phyloP scores from a whole-genome alignment of 1,140 invertebrate genomes.

The Eupeodes corollae region DNA sequence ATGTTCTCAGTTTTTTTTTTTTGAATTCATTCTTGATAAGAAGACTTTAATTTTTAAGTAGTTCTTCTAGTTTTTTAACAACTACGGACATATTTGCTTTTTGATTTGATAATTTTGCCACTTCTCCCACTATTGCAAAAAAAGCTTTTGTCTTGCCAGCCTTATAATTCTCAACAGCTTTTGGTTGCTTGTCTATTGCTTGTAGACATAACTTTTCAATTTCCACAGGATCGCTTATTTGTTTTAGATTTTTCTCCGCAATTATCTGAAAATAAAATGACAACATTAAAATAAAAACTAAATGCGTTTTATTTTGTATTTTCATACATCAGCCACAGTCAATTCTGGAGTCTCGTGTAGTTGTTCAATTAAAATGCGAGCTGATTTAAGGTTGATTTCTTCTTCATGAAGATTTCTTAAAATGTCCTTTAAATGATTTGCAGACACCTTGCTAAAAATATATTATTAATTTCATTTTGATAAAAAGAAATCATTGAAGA shows the following conservation, averaged over 20 bases:
- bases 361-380: conserved; percentile 25
- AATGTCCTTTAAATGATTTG: conserved; percentile 46
- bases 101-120: conserved; percentile 46
- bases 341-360: conserved; percentile 37
- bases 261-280: conserved; percentile 42
- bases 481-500: too few species aligned
- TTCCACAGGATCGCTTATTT: conserved; percentile 49
- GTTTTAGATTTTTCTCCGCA: conserved; percentile 47
- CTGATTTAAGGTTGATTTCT: conserved; percentile 49
- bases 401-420: conserved; percentile 45
- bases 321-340: conserved; percentile 37
- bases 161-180: conserved; percentile 53
- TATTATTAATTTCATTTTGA: not conserved
- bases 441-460: conserved; percentile 22
- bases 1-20: not conserved
- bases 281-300: too few species aligned
- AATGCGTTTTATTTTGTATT: not conserved
- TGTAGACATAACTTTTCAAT: conserved; percentile 49
- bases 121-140: conserved; percentile 47
- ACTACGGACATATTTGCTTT: conserved; percentile 54
- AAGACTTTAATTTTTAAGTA: conserved; percentile 36
- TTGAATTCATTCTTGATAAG: not conserved
- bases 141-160: conserved; percentile 59
- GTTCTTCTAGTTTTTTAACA: conserved; percentile 46
- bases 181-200: conserved; percentile 53